A percentile compares a stretch with the other conserved stretches of the same genome.
Evolutionary conservation across 2,113 vertebrate species (phyloP).

Genomic region (Cynopterus brachyotis): DNA sequence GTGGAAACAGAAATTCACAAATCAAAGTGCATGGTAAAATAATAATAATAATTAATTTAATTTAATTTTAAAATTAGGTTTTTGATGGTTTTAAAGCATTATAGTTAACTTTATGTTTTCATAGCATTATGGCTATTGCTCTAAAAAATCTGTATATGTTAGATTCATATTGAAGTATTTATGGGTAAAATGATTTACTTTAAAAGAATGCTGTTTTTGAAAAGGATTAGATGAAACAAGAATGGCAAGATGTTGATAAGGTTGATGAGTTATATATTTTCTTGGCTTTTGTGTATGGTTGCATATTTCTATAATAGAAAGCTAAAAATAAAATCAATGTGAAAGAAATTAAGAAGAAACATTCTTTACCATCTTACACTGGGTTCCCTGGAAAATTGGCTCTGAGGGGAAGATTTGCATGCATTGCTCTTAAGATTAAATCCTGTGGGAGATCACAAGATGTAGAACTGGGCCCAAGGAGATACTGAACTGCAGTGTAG

Average conservation of each 20-base stretch:
- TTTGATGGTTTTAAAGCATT: neutral
- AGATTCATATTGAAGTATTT: constrained; percentile 5
- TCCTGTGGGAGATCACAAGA: neutral
- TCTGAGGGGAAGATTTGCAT: neutral
- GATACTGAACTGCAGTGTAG: neutral
- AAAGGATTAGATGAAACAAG: neutral
- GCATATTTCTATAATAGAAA: neutral
- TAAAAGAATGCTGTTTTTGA: neutral
- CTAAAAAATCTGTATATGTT: neutral
- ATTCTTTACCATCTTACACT: neutral
- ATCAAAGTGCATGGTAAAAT: neutral
- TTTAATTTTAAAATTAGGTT: neutral
- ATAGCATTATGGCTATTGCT: neutral
- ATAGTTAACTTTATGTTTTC: neutral
- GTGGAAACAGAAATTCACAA: neutral
- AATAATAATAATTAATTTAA: neutral
- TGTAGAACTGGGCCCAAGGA: neutral
- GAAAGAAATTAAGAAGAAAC: neutral
- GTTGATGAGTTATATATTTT: neutral
- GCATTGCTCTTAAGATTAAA: neutral
- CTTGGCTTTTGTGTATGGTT: neutral
- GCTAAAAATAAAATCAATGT: neutral
- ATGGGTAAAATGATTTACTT: neutral
- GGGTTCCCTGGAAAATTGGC: neutral
- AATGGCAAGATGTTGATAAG: neutral